These are phyloP conservation scores for Mimumesa dahlbomi DNA, from an alignment of 2,888 invertebrate genomes.

Conservation along the genomic window DNA sequence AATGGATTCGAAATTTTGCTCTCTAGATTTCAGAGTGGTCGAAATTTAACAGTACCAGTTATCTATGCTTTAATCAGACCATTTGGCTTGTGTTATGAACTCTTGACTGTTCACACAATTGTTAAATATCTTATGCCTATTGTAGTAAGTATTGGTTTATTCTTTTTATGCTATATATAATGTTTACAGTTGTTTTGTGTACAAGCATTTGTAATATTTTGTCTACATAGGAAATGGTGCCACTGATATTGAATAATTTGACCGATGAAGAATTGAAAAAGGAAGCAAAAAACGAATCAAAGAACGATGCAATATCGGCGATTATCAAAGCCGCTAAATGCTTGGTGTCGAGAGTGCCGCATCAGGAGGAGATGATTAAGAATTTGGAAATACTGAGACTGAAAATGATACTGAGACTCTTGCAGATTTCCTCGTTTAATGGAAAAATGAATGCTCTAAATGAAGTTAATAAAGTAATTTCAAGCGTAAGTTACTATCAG, in stretches of 20 bases:
- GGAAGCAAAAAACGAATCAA: slow-evolving; percentile 96
- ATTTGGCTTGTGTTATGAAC: slow-evolving; percentile 95
- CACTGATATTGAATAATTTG: slow-evolving; percentile 93
- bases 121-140: slow-evolving; percentile 96
- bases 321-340: slow-evolving; percentile 96
- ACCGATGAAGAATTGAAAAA: slow-evolving; percentile 97
- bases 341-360: slow-evolving; percentile 91
- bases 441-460: slow-evolving; percentile 99
- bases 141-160: slow-evolving; percentile 84
- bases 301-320: slow-evolving; percentile 97
- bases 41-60: slow-evolving; percentile 87
- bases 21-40: slow-evolving; percentile 90
- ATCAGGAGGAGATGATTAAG: slow-evolving; percentile 90
- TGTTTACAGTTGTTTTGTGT: too few species aligned
- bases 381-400: slow-evolving; percentile 96
- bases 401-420: slow-evolving; percentile 95
- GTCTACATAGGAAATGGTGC: slow-evolving; percentile 89
- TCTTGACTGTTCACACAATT: slow-evolving; percentile 93
- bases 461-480: slow-evolving; percentile 98
- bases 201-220: background rate
- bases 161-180: background rate
- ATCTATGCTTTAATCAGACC: slow-evolving; percentile 93
- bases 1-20: slow-evolving; percentile 94
- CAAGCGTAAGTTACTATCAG: slow-evolving; percentile 94
- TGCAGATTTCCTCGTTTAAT: slow-evolving; percentile 98